Percentiles rank a stretch among this genome's conserved stretches.
phyloP scores from a whole-genome alignment of 2,113 vertebrate species.

The Egretta garzetta region DNA sequence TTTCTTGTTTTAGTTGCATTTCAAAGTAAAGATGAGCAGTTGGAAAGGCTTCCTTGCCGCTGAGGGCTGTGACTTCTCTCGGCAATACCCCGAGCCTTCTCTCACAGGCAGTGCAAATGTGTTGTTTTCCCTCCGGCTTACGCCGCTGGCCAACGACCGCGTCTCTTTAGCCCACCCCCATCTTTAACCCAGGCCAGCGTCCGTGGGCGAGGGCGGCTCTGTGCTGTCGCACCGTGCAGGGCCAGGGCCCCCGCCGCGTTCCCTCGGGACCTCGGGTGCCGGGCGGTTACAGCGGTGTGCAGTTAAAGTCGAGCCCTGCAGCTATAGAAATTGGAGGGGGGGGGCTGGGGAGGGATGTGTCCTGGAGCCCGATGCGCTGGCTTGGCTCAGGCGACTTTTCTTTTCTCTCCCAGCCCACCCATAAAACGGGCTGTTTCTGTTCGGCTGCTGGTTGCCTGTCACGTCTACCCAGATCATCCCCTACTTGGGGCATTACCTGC shows the following conservation, averaged over 20 bases:
- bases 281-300: not conserved
- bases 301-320: not conserved
- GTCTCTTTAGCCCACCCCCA: not conserved
- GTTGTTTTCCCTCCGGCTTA: not conserved
- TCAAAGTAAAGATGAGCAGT: not conserved
- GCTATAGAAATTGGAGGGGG: not conserved
- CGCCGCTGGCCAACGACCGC: too few relatives aligned
- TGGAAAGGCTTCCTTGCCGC: not conserved
- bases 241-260: too few relatives aligned
- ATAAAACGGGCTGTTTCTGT: not conserved
- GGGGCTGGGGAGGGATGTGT: not conserved
- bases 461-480: fast-evolving
- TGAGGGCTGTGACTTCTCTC: not conserved
- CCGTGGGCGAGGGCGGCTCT: not conserved
- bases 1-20: not conserved
- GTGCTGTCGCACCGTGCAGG: not conserved
- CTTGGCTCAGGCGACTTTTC: not conserved
- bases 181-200: fast-evolving
- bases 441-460: not conserved
- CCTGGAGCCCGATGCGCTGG: not conserved
- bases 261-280: not conserved
- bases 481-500: not conserved
- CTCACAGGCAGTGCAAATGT: not conserved
- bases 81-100: too few relatives aligned
- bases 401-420: not conserved